Conservation (phyloP, 1,140 invertebrate genomes). For the Apis florea region DNA sequence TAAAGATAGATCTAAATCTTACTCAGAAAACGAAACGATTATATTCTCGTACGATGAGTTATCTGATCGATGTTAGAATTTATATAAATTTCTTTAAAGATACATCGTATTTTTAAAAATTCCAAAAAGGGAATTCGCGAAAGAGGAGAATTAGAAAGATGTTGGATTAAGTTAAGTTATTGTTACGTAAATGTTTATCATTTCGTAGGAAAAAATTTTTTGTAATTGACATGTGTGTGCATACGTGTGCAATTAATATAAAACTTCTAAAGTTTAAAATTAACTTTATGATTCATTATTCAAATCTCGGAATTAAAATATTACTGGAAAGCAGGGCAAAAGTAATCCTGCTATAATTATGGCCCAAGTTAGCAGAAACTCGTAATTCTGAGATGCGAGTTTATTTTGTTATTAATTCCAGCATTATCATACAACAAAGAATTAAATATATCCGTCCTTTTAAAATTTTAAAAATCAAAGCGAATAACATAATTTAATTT, state of each 20-base stretch:
- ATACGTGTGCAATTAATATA: not conserved
- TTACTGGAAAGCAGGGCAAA: not conserved
- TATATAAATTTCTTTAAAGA: no score
- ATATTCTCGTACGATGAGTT: no score
- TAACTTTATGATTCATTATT: not conserved
- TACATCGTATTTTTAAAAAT: no score
- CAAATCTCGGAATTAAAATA: conserved; percentile 7
- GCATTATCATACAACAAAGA: not conserved
- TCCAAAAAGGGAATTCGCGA: no score
- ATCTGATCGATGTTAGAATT: no score
- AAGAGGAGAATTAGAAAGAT: no score
- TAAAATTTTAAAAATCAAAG: not conserved
- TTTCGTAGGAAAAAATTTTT: no score
- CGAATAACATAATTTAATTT: not conserved
- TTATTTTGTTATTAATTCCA: not conserved
- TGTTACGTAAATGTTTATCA: no score
- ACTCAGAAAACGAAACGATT: no score
- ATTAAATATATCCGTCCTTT: not conserved
- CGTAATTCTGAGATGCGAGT: conserved; percentile 4
- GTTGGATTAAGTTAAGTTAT: no score
- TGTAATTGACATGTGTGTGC: not conserved
- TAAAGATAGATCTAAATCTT: not conserved
- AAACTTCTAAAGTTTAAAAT: not conserved
- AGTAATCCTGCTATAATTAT: conserved; percentile 7
- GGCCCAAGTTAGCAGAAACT: not conserved